A percentile compares a stretch with the other conserved stretches of the same genome.
Evolutionary conservation across 2,113 vertebrate species (phyloP).

Genomic region (Erythrocercus mccallii): DNA sequence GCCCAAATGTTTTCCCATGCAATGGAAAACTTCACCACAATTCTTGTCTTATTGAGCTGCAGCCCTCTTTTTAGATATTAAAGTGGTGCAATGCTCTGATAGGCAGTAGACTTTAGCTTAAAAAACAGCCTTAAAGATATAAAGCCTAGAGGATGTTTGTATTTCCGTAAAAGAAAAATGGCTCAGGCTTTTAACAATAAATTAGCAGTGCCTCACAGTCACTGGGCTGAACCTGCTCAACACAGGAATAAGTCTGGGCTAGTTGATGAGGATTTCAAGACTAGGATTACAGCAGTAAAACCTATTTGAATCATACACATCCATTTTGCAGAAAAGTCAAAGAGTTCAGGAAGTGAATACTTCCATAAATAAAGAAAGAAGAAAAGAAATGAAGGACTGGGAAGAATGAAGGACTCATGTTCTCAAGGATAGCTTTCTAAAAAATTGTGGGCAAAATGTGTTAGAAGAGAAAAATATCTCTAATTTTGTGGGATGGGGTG

Average conservation of each 20-base stretch:
- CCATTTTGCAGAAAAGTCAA: background rate
- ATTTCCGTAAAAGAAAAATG: background rate
- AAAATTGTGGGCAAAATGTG: background rate
- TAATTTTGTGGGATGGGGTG: background rate
- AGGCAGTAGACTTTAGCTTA: background rate
- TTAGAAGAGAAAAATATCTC: background rate
- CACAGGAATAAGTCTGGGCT: background rate
- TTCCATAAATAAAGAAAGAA: too few species aligned
- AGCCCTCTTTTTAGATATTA: background rate
- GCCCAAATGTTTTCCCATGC: background rate
- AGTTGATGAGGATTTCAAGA: background rate
- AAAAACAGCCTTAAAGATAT: background rate
- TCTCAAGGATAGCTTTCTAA: background rate
- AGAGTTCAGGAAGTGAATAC: background rate
- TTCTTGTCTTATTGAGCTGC: background rate
- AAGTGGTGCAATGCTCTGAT: background rate
- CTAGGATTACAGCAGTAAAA: background rate
- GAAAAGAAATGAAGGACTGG: background rate
- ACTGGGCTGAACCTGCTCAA: background rate
- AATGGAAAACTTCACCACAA: background rate
- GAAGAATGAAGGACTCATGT: background rate
- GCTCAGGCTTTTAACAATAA: background rate
- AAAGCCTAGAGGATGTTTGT: background rate
- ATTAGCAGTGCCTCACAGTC: background rate
- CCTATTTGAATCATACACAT: background rate